These are phyloP conservation scores for Calonectris borealis DNA, from an alignment of 2,113 vertebrate genomes.

Conservation along the genomic window DNA sequence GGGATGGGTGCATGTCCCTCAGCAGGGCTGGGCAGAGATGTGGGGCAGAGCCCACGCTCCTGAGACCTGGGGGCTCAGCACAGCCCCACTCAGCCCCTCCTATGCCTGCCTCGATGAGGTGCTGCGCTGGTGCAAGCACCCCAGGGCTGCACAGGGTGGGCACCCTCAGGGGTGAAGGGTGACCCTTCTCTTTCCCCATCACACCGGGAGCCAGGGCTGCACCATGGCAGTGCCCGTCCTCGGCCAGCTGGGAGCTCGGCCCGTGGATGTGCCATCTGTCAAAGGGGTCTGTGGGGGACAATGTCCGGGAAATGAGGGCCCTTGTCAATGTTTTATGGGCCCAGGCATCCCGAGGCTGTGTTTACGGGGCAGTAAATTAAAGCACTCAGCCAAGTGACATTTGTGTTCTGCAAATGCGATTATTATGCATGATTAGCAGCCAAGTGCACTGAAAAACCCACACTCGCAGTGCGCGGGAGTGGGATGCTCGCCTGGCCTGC, in stretches of 20 bases:
- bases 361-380: slow-evolving; percentile 71
- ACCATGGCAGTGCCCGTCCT: fast-evolving
- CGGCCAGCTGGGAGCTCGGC: background rate
- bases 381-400: slow-evolving; percentile 72
- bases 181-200: background rate
- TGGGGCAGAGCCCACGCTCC: fast-evolving
- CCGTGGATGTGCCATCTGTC: background rate
- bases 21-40: background rate
- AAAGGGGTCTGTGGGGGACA: background rate
- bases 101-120: background rate
- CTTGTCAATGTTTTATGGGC: slow-evolving; percentile 65
- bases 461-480: background rate
- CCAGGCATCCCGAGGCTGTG: slow-evolving; percentile 48
- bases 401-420: slow-evolving; percentile 70
- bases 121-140: too few relatives aligned
- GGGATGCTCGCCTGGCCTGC: background rate
- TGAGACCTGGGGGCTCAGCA: background rate
- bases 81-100: background rate
- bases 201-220: background rate
- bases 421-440: slow-evolving; percentile 75
- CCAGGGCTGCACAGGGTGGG: background rate
- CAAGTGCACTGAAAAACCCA: slow-evolving; percentile 65
- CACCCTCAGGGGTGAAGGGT: fast-evolving
- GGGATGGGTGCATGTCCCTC: background rate
- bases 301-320: background rate